These are phyloP conservation scores for Conus canariensis DNA, from an alignment of 2,888 invertebrate genomes.

Conservation along the genomic window DNA sequence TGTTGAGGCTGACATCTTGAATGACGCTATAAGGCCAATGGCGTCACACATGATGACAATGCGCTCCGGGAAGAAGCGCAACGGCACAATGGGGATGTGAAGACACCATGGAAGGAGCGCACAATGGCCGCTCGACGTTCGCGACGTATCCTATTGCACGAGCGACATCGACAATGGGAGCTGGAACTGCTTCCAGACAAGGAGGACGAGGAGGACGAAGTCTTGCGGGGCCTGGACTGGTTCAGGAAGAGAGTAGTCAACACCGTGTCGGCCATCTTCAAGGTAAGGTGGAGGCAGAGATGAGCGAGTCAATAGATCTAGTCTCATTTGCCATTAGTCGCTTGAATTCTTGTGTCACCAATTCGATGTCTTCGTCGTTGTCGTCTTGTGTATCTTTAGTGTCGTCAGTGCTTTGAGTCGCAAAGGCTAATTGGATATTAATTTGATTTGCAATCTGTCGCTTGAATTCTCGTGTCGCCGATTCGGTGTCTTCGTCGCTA, in stretches of 20 bases:
- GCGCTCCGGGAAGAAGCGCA: slow-evolving; percentile 34
- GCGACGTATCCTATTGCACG: slow-evolving; percentile 31
- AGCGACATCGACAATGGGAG: slow-evolving; percentile 41
- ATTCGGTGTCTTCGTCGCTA: no score
- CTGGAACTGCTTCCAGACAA: not conserved
- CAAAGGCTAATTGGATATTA: no score
- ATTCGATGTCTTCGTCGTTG: no score
- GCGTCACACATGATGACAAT: slow-evolving; percentile 19
- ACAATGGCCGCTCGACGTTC: slow-evolving; percentile 30
- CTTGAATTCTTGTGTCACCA: not conserved
- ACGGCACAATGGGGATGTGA: slow-evolving; percentile 43
- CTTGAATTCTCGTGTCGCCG: no score
- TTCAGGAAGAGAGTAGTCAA: slow-evolving; percentile 7
- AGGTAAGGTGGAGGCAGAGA: not conserved
- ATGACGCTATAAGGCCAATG: not conserved
- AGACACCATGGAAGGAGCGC: slow-evolving; percentile 36
- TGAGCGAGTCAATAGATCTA: no score
- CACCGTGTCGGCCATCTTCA: slow-evolving; percentile 35
- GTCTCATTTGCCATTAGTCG: not conserved
- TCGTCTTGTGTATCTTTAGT: no score
- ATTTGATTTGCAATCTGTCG: no score
- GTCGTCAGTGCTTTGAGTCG: no score
- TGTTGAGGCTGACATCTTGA: not conserved
- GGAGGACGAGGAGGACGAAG: slow-evolving; percentile 11
- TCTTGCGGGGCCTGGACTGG: not conserved